These are phyloP conservation scores for Beaufortia kweichowensis DNA, from an alignment of 2,113 vertebrate genomes.

Conservation along the genomic window DNA sequence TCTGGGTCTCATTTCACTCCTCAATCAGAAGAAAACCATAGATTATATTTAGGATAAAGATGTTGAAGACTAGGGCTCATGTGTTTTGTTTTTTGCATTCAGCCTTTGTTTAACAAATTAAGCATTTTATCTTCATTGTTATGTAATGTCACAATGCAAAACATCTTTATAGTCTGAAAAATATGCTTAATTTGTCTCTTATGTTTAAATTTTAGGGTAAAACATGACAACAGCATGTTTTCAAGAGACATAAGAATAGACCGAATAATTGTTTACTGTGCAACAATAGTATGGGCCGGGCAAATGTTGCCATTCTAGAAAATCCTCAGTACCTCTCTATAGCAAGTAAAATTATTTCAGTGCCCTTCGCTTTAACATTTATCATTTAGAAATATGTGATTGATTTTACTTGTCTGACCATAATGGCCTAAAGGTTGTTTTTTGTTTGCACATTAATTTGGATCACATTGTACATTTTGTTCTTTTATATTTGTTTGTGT, in stretches of 20 bases:
- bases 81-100: no score
- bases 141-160: no score
- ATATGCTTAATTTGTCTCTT: no score
- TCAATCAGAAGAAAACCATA: no score
- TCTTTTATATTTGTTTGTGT: constrained; percentile 37
- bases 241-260: not conserved
- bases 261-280: not conserved
- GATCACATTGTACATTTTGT: constrained; percentile 20
- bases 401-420: not conserved
- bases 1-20: no score
- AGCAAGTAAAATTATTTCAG: not conserved
- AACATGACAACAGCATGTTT: no score
- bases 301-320: not conserved
- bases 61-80: no score
- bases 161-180: no score
- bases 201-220: no score
- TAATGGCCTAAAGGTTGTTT: not conserved
- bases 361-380: not conserved
- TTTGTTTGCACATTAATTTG: constrained; percentile 30
- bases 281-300: not conserved
- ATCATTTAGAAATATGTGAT: constrained; percentile 1
- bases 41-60: no score
- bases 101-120: no score
- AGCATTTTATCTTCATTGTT: no score
- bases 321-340: not conserved